A percentile compares a stretch with the other conserved stretches of the same genome.
Evolutionary conservation across 2,797 vertebrate species (phyloP).

Genomic region (Falco berigora): DNA sequence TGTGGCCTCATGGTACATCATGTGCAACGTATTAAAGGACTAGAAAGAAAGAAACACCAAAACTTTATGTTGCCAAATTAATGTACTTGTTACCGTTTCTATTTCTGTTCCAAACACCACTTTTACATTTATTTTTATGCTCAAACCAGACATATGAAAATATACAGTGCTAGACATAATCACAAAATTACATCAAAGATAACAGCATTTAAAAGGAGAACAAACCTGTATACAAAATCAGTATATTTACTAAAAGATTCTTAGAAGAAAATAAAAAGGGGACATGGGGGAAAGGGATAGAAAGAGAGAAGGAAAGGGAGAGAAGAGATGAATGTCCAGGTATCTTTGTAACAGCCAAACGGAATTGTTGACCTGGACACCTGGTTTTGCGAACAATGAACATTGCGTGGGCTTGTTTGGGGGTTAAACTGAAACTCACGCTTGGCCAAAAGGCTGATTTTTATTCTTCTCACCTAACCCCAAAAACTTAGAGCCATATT

Average conservation of each 20-base stretch:
- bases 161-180: accelerated
- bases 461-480: background rate
- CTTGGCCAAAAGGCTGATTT: background rate
- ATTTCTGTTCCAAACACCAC: background rate
- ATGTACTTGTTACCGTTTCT: background rate
- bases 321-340: background rate
- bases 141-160: background rate
- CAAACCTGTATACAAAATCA: background rate
- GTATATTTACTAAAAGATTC: background rate
- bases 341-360: background rate
- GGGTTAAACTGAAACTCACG: background rate
- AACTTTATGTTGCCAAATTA: background rate
- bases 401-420: too few relatives aligned
- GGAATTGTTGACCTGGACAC: background rate
- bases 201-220: background rate
- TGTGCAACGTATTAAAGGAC: constrained; percentile 98
- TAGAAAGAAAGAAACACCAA: constrained; percentile 7
- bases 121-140: background rate
- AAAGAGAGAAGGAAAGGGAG: background rate
- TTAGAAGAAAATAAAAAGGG: background rate
- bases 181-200: background rate
- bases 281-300: background rate
- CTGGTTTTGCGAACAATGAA: background rate
- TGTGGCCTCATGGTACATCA: constrained; percentile 99
- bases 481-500: background rate